Evolutionary conservation across 2,888 invertebrate genomes (phyloP).

Genomic region (Hetaerina titia): DNA sequence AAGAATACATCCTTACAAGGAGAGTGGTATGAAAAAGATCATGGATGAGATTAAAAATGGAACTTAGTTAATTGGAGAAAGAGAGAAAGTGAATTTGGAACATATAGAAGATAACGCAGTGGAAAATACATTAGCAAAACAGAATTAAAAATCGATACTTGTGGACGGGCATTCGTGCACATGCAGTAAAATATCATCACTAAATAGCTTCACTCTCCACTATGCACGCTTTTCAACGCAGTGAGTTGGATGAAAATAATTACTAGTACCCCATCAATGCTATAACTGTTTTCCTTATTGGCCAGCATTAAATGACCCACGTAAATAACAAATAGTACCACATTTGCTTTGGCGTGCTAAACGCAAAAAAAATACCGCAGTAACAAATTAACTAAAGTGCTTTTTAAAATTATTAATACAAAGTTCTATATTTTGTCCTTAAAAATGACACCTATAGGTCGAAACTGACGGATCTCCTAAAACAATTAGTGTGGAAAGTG

Average conservation of each 20-base stretch:
- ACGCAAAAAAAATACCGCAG: no score
- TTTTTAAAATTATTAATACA: no score
- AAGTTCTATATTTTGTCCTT: no score
- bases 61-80: not conserved
- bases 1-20: not conserved
- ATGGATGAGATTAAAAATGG: not conserved
- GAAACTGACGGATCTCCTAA: no score
- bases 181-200: not conserved
- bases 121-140: not conserved
- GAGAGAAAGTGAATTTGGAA: not conserved
- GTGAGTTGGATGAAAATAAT: not conserved
- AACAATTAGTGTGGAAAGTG: no score
- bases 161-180: constrained; percentile 3
- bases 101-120: not conserved
- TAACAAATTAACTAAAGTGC: no score
- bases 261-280: no score
- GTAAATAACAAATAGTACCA: no score
- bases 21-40: not conserved
- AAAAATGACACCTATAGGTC: no score
- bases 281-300: no score
- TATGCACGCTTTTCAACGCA: not conserved
- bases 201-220: not conserved
- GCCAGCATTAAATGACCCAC: no score
- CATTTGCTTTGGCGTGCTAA: no score
- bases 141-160: not conserved